These are phyloP conservation scores for Rhagonycha lutea DNA, from an alignment of 2,888 invertebrate species.

Conservation along the genomic window DNA sequence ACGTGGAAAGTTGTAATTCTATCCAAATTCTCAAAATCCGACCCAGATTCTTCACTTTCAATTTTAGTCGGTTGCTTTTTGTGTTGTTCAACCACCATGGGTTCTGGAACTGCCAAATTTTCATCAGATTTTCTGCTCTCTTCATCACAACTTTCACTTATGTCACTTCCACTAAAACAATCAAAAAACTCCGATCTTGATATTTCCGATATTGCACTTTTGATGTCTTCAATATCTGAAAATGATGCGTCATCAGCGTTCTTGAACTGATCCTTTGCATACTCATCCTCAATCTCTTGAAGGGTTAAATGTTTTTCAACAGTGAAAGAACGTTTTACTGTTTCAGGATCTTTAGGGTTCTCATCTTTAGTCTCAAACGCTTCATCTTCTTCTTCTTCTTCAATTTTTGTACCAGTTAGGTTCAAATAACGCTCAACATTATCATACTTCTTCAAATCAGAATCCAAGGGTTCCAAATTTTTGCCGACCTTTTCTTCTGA, in stretches of 20 bases:
- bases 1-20: slow-evolving; percentile 41
- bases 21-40: slow-evolving; percentile 38
- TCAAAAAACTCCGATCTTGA: neutral
- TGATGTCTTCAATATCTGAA: neutral
- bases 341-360: neutral
- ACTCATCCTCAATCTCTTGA: neutral
- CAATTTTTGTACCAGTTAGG: neutral
- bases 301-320: neutral
- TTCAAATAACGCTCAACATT: neutral
- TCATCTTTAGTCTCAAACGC: neutral
- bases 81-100: neutral
- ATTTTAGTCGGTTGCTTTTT: neutral
- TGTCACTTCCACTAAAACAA: neutral
- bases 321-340: no score
- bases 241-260: neutral
- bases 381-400: neutral
- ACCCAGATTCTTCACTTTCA: neutral
- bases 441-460: neutral
- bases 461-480: neutral
- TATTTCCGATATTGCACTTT: neutral
- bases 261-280: neutral
- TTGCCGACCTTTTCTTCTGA: neutral
- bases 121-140: neutral
- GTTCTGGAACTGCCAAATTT: neutral
- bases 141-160: neutral